Base-by-base conservation (phyloP, 2,797 vertebrate genomes). In the Crocodylus rhombifer region DNA sequence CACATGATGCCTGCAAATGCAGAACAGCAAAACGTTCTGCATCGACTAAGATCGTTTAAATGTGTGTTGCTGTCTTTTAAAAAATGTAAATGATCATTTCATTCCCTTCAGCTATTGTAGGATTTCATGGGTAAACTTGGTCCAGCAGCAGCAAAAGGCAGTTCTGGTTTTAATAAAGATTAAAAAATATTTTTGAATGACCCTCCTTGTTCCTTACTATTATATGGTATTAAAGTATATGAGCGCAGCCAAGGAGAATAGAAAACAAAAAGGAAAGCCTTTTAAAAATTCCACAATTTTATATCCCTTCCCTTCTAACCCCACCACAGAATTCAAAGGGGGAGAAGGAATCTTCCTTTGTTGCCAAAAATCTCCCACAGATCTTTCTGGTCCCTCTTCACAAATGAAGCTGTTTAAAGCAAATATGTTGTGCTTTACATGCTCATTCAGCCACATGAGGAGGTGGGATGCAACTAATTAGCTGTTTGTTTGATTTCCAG, bases 91-190 rank as follows among this genome's bases (percentile, higher is more conserved):
- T 89, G 92, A 67, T 71, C 84, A 61, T 92, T 95, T 69, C 87
- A 91, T 73, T 58, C 76, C 60, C 89, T 87, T 57, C 90, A 92
- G 69, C 69, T 65, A 12, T 84, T 93, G 85, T 25, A 90, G 81
- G 79, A 58, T 85, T 94, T 90, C 79, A 93, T 94, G 96, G 94
- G 95, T 95, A 96, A 94, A 87, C 86, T 95, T 87, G 95, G 95
- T 96, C 94, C 95, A 82, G 86, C 9, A 0, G 58, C 92, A 94
- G 87, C 83, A 94, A 91, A 93, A 93, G 88, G 75, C 82, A 88
- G 76, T 60, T 96, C 96, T 97, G 96, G 62, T 96, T 97, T 94
- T 95, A 97, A 97, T 97, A 97, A 97, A 96, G 92, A 96, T 94
- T 96, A 88, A 95, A 95, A 97, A 96, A 95, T 96, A 96, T 96